Base-by-base conservation (phyloP, 1,140 invertebrate species). In the Amyelois transitella region DNA sequence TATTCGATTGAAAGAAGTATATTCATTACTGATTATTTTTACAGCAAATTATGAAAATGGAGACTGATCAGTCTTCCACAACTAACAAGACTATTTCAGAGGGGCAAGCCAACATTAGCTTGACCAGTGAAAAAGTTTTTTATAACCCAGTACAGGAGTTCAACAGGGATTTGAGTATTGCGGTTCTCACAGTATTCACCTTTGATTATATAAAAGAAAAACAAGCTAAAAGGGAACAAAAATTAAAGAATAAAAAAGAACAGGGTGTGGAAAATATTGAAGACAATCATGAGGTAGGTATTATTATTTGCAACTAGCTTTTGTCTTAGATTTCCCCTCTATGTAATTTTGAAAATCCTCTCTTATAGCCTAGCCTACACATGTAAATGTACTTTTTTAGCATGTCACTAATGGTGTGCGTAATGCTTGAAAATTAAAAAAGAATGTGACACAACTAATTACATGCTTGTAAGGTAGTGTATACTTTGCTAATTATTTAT, bases 111-210 rank as follows among this genome's bases (percentile, higher is more conserved):
- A 91, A 91, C 71, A 92, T 97, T 58, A 69, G 90, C 10, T 84
- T 93, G 12, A 91, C 91, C 7, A 75, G 88, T 14, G 91, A 92
- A 45, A 92, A 94, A 77, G 96, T 99, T 0, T 99, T 99, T 87
- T 99, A 99, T 75, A 99, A 99, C 89, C 97, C 96, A 1, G 97
- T 98, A 14, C 98, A 99, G 87, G 96, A 99, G 87, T 99, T 99
- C 72, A 99, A 99, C 78, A 90, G 98, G 71, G 98, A 99, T 89
- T 84, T 99, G n/a, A 98, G 92, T 81, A 90, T 94, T 67, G 88
- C 91, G 2, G 92, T 92, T 1, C 64, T 93, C 14, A 91, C 88
- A 60, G 80, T 90, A 17, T 93, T 92, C 77, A 87, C 87, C 18
- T 76, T 88, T 55, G 83, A 91, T 24, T 90, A 79, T 61, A 82